Evolutionary conservation across 37 sponge, comb jelly and placozoan genomes (phyloP).

Genomic region (Tethya wilhelma): DNA sequence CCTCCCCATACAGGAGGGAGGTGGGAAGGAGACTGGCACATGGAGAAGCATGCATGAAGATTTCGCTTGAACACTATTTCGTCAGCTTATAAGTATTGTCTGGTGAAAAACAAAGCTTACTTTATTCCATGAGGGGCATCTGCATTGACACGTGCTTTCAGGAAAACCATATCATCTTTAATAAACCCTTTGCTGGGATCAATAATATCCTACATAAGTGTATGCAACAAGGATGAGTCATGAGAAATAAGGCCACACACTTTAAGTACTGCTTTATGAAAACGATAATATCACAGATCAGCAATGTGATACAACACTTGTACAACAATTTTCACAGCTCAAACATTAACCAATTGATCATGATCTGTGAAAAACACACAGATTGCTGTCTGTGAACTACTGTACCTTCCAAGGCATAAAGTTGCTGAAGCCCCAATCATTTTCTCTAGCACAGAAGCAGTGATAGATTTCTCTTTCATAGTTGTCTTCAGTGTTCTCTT

Average conservation of each 20-base stretch:
- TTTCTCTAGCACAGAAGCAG: conserved; percentile 90
- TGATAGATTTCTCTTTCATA: conserved; percentile 80
- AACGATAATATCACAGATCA: no score
- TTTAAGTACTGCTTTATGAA: no score
- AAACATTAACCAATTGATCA: no score
- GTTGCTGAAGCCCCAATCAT: conserved; percentile 98
- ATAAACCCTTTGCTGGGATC: conserved; percentile 83
- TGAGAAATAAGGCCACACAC: no score
- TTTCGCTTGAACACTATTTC: no score
- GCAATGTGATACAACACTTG: no score
- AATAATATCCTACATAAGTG: conserved; percentile 83
- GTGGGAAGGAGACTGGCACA: background rate
- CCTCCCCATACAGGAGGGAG: no score
- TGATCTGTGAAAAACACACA: no score
- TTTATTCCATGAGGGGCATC: conserved; percentile 98
- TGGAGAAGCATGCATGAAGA: no score
- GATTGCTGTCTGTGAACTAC: background rate
- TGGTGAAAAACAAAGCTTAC: conserved; percentile 37
- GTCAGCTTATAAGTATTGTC: no score
- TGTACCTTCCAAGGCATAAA: conserved; percentile 83
- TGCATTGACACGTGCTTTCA: conserved; percentile 84
- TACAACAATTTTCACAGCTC: no score
- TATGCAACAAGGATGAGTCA: no score
- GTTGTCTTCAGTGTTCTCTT: conserved; percentile 38
- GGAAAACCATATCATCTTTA: conserved; percentile 63